Evolutionary conservation across 2,113 vertebrate species (phyloP).

Genomic region (Larimichthys polyactis): DNA sequence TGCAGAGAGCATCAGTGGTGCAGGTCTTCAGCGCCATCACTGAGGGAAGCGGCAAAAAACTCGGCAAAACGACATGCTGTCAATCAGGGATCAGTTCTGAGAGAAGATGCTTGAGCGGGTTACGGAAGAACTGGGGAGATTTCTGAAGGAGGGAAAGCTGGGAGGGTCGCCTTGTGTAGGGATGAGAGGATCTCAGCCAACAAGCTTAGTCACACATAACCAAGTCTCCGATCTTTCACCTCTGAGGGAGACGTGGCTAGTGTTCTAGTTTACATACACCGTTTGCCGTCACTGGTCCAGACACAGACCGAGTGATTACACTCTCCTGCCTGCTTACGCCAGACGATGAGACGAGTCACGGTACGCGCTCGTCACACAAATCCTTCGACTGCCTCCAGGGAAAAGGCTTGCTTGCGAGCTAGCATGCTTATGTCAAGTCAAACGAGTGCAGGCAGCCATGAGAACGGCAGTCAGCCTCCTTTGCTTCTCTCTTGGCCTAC

Average conservation of each 20-base stretch:
- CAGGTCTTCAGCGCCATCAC: slow-evolving; percentile 54
- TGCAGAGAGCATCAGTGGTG: slow-evolving; percentile 45
- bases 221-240: slow-evolving; percentile 54
- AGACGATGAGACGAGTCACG: slow-evolving; percentile 36
- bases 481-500: slow-evolving; percentile 68
- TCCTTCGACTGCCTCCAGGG: slow-evolving; percentile 48
- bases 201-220: slow-evolving; percentile 71
- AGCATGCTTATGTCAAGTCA: slow-evolving; percentile 69
- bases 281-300: slow-evolving; percentile 47
- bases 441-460: slow-evolving; percentile 57
- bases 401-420: slow-evolving; percentile 56
- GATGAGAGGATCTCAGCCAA: slow-evolving; percentile 67
- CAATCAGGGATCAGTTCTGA: slow-evolving; percentile 64
- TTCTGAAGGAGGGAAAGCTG: slow-evolving; percentile 45
- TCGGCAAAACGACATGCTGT: slow-evolving; percentile 65
- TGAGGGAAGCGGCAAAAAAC: slow-evolving; percentile 41
- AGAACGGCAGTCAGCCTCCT: slow-evolving; percentile 49
- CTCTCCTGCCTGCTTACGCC: slow-evolving; percentile 39
- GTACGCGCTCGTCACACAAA: slow-evolving; percentile 40
- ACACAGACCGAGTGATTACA: slow-evolving; percentile 47
- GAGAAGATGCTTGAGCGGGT: slow-evolving; percentile 57
- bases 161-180: slow-evolving; percentile 43
- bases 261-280: slow-evolving; percentile 46
- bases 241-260: slow-evolving; percentile 37
- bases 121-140: slow-evolving; percentile 47